A percentile compares a stretch with the other conserved stretches of the same genome.
These are phyloP conservation scores for Patella caerulea DNA, from an alignment of 2,888 invertebrate genomes.

Conservation along the genomic window DNA sequence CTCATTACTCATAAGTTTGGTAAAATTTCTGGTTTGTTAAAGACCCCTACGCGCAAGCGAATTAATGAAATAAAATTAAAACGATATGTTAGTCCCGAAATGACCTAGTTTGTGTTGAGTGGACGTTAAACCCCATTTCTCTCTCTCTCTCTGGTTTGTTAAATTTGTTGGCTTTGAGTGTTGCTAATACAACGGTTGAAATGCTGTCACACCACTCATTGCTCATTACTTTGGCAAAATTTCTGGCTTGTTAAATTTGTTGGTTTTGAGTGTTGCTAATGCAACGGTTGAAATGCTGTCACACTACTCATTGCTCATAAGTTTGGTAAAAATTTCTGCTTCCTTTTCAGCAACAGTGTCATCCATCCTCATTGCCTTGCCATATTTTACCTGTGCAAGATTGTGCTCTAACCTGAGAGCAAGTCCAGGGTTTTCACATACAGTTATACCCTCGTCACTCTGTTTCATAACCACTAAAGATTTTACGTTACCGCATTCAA, in stretches of 20 bases:
- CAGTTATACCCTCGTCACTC: background rate
- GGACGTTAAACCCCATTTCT: too few relatives aligned
- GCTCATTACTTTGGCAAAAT: too few relatives aligned
- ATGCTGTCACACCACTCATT: slow-evolving; percentile 26
- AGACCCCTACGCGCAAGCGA: too few relatives aligned
- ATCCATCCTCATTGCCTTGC: background rate
- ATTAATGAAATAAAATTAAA: too few relatives aligned
- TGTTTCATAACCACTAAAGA: background rate
- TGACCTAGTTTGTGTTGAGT: too few relatives aligned
- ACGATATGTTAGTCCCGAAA: too few relatives aligned
- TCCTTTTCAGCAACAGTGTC: slow-evolving; percentile 6
- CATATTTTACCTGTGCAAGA: background rate
- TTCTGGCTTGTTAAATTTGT: background rate
- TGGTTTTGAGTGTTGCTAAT: slow-evolving; percentile 14
- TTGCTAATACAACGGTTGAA: slow-evolving; percentile 17
- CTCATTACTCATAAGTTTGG: too few relatives aligned
- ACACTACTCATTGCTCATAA: slow-evolving; percentile 12
- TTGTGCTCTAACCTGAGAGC: slow-evolving; percentile 14
- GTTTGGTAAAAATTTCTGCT: background rate
- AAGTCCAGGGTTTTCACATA: slow-evolving; percentile 16
- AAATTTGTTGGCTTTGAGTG: slow-evolving; percentile 16
- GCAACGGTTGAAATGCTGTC: slow-evolving; percentile 23
- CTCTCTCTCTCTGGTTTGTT: slow-evolving; percentile 18
- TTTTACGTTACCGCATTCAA: background rate
- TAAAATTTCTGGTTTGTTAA: background rate